A percentile compares a stretch with the other conserved stretches of the same genome.
Conservation (phyloP, 1,140 invertebrate species). For the Caerostris darwini region DNA sequence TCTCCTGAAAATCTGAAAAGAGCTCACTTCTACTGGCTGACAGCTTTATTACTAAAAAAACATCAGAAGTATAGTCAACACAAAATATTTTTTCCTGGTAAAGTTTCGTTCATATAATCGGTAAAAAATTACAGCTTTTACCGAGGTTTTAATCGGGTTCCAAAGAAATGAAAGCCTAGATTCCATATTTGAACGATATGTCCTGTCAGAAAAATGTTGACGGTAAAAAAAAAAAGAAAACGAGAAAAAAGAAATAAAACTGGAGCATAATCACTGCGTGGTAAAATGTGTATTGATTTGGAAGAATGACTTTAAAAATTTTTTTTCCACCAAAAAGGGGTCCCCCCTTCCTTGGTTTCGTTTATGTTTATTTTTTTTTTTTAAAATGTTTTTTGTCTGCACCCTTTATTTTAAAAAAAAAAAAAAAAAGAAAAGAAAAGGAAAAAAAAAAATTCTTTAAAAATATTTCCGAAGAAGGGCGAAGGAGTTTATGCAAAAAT, state of each 20-base stretch:
- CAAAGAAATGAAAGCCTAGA: constrained; percentile 34
- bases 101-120: background rate
- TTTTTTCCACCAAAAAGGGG: background rate
- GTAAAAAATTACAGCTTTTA: constrained; percentile 66
- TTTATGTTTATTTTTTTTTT: no score
- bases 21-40: background rate
- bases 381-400: background rate
- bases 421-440: background rate
- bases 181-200: constrained; percentile 61
- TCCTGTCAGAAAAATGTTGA: constrained; percentile 57
- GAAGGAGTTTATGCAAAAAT: background rate
- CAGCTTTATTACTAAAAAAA: constrained; percentile 17
- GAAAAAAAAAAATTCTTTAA: background rate
- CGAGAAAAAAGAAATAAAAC: no score
- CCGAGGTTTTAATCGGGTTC: constrained; percentile 26
- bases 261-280: constrained; percentile 33
- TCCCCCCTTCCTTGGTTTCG: background rate
- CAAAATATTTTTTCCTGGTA: background rate
- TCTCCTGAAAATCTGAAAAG: background rate
- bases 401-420: background rate
- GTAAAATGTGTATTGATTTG: constrained; percentile 54
- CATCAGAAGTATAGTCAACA: constrained; percentile 1
- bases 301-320: constrained; percentile 45
- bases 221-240: background rate
- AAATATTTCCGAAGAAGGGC: background rate